A percentile compares a stretch with the other conserved stretches of the same genome.
Conservation (phyloP, 2,888 invertebrate genomes). For the Catonia carolina region DNA sequence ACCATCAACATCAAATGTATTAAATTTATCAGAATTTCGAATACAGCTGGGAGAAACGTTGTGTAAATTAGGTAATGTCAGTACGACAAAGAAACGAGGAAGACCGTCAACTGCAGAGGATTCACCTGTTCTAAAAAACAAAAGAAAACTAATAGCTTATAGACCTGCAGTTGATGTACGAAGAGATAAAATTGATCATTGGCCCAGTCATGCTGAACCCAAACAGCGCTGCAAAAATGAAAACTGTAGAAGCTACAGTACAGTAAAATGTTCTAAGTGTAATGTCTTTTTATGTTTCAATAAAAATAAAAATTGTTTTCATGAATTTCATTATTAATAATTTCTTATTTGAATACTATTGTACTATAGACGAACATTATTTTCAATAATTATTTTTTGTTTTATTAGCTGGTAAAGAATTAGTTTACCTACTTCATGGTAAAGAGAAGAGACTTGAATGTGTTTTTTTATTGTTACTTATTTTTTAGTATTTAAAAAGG, state of each 20-base stretch:
- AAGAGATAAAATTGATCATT: constrained; percentile 5
- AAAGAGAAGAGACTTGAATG: no score
- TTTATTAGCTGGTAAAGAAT: no score
- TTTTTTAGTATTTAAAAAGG: no score
- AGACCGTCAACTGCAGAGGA: neutral
- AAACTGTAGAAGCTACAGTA: constrained; percentile 4
- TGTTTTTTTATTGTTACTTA: no score
- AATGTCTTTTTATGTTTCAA: constrained; percentile 4
- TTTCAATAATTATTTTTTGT: no score
- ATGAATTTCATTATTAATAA: neutral
- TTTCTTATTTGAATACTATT: no score
- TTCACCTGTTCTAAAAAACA: no score
- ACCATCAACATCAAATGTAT: neutral
- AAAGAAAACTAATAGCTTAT: no score
- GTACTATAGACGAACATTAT: no score
- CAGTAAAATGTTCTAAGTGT: neutral
- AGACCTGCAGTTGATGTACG: no score
- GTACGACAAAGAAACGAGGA: neutral
- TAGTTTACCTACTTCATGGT: no score
- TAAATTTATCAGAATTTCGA: neutral
- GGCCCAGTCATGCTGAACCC: neutral
- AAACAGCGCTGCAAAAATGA: constrained; percentile 5
- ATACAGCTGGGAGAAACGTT: neutral
- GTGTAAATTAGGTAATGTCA: neutral
- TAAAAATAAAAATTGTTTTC: neutral